Evolutionary conservation across 2,797 vertebrate species (phyloP).

Genomic region (Sphaeramia orbicularis): DNA sequence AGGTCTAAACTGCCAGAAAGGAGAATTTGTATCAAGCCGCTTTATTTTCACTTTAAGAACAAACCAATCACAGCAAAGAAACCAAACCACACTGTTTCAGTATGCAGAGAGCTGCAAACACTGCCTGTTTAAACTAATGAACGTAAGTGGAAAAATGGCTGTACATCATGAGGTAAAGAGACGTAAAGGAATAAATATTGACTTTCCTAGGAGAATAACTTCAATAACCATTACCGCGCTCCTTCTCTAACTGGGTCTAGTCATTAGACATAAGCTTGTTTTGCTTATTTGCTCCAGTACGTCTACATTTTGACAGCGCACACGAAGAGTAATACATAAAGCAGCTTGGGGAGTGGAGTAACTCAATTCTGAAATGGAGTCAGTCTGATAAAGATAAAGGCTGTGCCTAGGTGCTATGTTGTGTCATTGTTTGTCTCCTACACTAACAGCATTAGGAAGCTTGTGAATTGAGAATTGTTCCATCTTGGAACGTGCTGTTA

Average conservation of each 20-base stretch:
- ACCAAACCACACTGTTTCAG: constrained; percentile 52
- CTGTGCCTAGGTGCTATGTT: constrained; percentile 20
- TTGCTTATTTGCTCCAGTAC: constrained; percentile 57
- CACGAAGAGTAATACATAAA: constrained; percentile 52
- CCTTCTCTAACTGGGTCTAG: constrained; percentile 32
- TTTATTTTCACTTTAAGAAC: too few species aligned
- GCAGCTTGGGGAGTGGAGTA: constrained; percentile 33
- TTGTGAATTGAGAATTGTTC: constrained; percentile 11
- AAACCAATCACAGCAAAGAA: not conserved
- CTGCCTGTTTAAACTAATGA: constrained; percentile 39
- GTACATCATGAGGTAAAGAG: constrained; percentile 32
- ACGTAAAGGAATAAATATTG: constrained; percentile 44
- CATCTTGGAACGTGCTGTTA: constrained; percentile 1
- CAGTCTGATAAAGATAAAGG: constrained; percentile 36
- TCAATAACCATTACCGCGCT: constrained; percentile 27
- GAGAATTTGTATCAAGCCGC: too few species aligned
- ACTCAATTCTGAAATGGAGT: constrained; percentile 49
- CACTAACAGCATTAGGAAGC: not conserved
- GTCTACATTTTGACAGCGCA: constrained; percentile 48
- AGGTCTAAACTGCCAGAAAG: too few species aligned
- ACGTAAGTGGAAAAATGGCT: constrained; percentile 51
- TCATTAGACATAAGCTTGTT: constrained; percentile 42
- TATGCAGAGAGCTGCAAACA: constrained; percentile 30
- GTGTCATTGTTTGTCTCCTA: constrained; percentile 8
- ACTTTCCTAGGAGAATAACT: constrained; percentile 28